Conservation (phyloP, 2,888 invertebrate genomes). For the Agriotes lineatus region DNA sequence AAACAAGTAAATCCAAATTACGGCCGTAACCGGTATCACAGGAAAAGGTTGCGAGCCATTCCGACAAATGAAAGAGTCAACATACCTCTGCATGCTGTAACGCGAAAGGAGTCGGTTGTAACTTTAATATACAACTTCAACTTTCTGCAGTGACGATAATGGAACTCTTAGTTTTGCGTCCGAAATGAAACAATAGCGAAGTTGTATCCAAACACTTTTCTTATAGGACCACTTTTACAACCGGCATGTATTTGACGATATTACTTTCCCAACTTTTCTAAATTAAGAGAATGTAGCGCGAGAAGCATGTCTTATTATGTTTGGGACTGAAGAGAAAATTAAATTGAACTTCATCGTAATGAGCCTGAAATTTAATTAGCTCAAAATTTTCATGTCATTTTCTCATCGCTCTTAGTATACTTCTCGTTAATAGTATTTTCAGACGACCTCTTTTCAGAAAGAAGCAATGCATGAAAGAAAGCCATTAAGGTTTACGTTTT, state of each 20-base stretch:
- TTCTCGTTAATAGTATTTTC: slow-evolving; percentile 10
- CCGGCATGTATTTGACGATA: slow-evolving; percentile 29
- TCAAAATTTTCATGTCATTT: slow-evolving; percentile 20
- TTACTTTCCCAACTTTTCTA: slow-evolving; percentile 27
- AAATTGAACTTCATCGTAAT: slow-evolving; percentile 21
- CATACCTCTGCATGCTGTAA: slow-evolving; percentile 11
- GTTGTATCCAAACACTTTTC: slow-evolving; percentile 23
- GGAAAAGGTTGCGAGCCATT: too few relatives aligned
- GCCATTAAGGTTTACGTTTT: neutral
- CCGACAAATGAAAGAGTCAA: slow-evolving; percentile 1
- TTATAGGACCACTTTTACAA: slow-evolving; percentile 27
- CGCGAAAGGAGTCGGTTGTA: slow-evolving; percentile 18
- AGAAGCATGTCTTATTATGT: slow-evolving; percentile 17
- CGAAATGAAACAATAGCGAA: slow-evolving; percentile 33
- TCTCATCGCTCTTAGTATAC: slow-evolving; percentile 13
- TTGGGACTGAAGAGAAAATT: slow-evolving; percentile 18
- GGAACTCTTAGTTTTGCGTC: slow-evolving; percentile 27
- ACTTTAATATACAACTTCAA: slow-evolving; percentile 32
- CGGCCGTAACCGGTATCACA: too few relatives aligned
- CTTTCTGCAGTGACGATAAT: slow-evolving; percentile 28
- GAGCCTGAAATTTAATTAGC: slow-evolving; percentile 20
- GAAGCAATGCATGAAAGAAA: neutral
- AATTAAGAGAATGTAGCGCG: slow-evolving; percentile 24
- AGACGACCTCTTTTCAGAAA: neutral
- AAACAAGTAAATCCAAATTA: too few relatives aligned